Evolutionary conservation across 1,140 invertebrate species (phyloP).

Genomic region (Danaus plexippus): DNA sequence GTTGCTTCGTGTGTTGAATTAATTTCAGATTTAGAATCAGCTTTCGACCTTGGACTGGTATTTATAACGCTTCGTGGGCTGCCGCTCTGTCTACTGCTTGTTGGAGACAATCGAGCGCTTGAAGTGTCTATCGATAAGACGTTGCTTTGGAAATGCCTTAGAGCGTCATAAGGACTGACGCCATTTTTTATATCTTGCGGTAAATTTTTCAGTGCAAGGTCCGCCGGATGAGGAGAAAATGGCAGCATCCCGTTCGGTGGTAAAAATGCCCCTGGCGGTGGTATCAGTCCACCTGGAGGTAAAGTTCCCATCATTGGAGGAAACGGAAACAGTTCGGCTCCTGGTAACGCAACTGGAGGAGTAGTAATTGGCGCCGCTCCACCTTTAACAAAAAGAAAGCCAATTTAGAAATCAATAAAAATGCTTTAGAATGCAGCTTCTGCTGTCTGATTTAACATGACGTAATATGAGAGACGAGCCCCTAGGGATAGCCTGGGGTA

Average conservation of each 20-base stretch:
- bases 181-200: conserved; percentile 60
- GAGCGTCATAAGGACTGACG: conserved; percentile 56
- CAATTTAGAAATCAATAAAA: conserved; percentile 30
- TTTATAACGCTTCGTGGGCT: conserved; percentile 67
- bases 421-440: conserved; percentile 34
- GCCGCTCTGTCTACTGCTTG: conserved; percentile 70
- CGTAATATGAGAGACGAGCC: conserved; percentile 66
- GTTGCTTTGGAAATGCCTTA: conserved; percentile 63
- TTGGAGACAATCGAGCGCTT: conserved; percentile 69
- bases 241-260: conserved; percentile 61
- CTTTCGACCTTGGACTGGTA: conserved; percentile 65
- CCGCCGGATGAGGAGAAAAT: conserved; percentile 63
- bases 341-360: conserved; percentile 69
- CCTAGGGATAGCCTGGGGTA: conserved; percentile 46
- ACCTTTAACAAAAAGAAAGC: conserved; percentile 57
- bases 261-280: conserved; percentile 66
- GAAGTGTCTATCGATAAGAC: conserved; percentile 63
- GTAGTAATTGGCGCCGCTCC: conserved; percentile 55
- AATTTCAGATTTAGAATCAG: conserved; percentile 72
- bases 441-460: conserved; percentile 56
- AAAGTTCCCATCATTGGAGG: conserved; percentile 64
- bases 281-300: conserved; percentile 67
- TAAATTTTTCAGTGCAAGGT: conserved; percentile 57
- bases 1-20: conserved; percentile 77
- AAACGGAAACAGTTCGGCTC: conserved; percentile 64